Conservation (phyloP, 2,113 vertebrate genomes). For the Delphinapterus leucas region DNA sequence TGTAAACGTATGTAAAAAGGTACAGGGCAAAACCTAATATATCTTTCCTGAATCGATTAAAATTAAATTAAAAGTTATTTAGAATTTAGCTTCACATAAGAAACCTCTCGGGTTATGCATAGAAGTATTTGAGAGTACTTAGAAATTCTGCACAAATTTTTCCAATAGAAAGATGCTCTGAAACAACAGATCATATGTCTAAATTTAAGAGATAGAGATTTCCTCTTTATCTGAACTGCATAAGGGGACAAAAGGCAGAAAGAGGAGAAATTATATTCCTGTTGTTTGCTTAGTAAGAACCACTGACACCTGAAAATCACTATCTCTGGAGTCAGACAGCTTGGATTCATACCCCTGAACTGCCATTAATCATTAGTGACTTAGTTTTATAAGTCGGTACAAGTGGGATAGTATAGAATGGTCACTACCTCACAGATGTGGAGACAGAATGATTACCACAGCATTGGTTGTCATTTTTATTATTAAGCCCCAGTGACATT, state of each 20-base stretch:
- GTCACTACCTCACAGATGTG: not conserved
- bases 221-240: not conserved
- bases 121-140: not conserved
- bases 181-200: not conserved
- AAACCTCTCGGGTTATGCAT: not conserved
- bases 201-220: not conserved
- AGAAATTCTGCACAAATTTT: not conserved
- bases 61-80: constrained; percentile 34
- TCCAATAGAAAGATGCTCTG: not conserved
- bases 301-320: not conserved
- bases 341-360: not conserved
- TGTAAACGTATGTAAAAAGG: not conserved
- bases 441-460: not conserved
- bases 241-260: not conserved
- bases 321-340: not conserved
- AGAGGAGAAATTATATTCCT: not conserved
- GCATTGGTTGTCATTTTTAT: not conserved
- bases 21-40: not conserved
- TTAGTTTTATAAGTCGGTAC: not conserved
- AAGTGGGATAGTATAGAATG: not conserved
- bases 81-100: constrained; percentile 11
- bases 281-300: not conserved
- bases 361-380: not conserved
- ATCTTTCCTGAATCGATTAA: not conserved
- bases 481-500: not conserved